phyloP scores from a whole-genome alignment of 2,888 invertebrate genomes.

The Pandemis cinnamomeana region DNA sequence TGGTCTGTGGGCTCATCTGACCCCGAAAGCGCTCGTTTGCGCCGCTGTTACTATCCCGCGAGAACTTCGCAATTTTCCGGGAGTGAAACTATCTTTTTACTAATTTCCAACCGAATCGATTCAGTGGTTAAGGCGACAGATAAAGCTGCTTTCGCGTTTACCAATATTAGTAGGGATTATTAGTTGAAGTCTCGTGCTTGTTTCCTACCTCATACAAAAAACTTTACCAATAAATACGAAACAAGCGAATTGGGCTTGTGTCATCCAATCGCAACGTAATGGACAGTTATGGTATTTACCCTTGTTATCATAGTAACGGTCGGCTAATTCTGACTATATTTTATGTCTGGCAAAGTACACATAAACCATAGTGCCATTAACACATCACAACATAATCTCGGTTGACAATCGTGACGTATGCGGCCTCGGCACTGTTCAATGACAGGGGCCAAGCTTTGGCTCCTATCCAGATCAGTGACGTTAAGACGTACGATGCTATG shows the following conservation, averaged over 20 bases:
- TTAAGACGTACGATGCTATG: constrained; percentile 9
- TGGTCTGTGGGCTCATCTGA: no score
- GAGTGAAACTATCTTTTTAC: no score
- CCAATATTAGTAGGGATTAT: no score
- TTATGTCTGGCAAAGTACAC: constrained; percentile 2
- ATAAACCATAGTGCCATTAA: constrained; percentile 16
- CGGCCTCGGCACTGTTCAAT: constrained; percentile 34
- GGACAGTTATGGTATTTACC: not conserved
- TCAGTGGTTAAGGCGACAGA: no score
- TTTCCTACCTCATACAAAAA: not conserved
- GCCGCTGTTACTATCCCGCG: no score
- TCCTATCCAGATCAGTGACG: constrained; percentile 18
- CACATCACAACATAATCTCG: constrained; percentile 33
- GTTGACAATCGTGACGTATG: constrained; percentile 31
- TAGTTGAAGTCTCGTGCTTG: no score
- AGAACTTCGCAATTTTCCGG: no score
- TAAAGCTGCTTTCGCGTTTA: no score
- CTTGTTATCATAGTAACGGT: not conserved
- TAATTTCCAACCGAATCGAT: no score
- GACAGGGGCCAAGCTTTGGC: constrained; percentile 30
- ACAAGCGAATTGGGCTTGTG: not conserved
- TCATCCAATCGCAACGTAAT: not conserved
- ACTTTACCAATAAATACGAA: not conserved
- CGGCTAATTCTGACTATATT: not conserved
- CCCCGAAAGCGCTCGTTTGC: no score